Conservation (phyloP, 2,113 vertebrate genomes). For the Cryptomyrus ogoouensis region DNA sequence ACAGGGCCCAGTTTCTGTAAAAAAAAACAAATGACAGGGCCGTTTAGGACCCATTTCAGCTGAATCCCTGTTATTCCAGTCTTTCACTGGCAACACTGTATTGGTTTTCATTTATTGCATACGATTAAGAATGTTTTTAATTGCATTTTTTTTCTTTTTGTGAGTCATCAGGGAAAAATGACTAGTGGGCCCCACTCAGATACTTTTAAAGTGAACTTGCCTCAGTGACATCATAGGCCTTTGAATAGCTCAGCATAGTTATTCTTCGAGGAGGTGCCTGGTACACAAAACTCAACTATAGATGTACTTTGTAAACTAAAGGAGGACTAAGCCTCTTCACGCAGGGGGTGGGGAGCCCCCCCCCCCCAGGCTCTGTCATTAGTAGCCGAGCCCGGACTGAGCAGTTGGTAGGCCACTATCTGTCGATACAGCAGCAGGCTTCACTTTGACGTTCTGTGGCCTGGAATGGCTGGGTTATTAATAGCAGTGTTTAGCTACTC, state of each 20-base stretch:
- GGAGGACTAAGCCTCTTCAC: not conserved
- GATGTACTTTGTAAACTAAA: not conserved
- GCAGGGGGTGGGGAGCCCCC: not conserved
- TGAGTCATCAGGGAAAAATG: not conserved
- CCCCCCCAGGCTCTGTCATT: not conserved
- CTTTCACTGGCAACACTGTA: not conserved
- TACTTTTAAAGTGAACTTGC: not conserved
- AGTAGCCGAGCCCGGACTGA: not conserved
- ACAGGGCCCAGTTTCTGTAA: not conserved
- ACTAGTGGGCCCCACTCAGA: not conserved
- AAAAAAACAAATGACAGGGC: not conserved
- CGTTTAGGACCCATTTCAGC: not conserved
- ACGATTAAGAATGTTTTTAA: not conserved
- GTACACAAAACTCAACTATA: not conserved
- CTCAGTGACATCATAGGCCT: not conserved
- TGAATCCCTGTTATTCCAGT: not conserved
- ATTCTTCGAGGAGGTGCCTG: not conserved
- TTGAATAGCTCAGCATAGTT: not conserved
- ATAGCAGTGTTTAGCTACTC: not conserved
- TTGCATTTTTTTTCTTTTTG: not conserved
- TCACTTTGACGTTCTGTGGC: not conserved
- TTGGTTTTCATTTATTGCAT: not conserved
- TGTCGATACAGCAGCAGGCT: not conserved
- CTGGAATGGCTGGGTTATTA: not conserved
- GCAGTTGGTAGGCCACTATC: not conserved